Evolutionary conservation across 2,888 invertebrate genomes (phyloP), one percentile per base, ranked within the genome.

Genomic region (Platycheirus rosarum): DNA sequence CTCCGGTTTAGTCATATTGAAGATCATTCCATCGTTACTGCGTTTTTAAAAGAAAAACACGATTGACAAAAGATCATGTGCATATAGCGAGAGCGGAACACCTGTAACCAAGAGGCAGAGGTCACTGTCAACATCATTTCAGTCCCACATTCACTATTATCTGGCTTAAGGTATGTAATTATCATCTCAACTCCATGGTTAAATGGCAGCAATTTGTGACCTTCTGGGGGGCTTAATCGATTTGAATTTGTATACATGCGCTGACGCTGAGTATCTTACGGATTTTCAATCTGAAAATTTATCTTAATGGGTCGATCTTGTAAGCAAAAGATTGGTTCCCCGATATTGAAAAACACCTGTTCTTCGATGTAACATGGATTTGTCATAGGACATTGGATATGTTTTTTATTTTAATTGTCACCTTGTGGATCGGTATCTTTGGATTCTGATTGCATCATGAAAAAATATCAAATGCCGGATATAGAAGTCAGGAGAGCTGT

Each of bases 101-200:
- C 82, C 82, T 82, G 82, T 79, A 75, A 42, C 32, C 40, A 77
- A 77, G 77, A 77, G 82, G 82, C 82, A 82, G 77, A 82, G 82
- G 82, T 82, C 82, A 82, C 82, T 82, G 82, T 82, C 82, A 82
- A 77, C 82, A 71, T 82, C 70, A 71, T 62, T 69, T 65, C 35
- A 60, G 57, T 76, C 60, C 48, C 82, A 63, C 82, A 71, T 80
- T 73, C 76, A 53, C 66, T 23, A 2, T 46, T 55, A 29, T 48
- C 23, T 53, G 55, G 55, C 44, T 44, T 42, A 20, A 68, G 77
- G 55, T 66, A 73, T 82, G 55, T 82, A 82, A 82, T 82, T 82
- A 82, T 77, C 73, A 57, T 73, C 77, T 82, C 77, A 63, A 37
- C 77, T 77, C 62, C 62, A 77, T 68, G 77, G 82, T 32, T 82